Base-by-base conservation (phyloP, 2,888 invertebrate genomes). In the Steinernema carpocapsae region DNA sequence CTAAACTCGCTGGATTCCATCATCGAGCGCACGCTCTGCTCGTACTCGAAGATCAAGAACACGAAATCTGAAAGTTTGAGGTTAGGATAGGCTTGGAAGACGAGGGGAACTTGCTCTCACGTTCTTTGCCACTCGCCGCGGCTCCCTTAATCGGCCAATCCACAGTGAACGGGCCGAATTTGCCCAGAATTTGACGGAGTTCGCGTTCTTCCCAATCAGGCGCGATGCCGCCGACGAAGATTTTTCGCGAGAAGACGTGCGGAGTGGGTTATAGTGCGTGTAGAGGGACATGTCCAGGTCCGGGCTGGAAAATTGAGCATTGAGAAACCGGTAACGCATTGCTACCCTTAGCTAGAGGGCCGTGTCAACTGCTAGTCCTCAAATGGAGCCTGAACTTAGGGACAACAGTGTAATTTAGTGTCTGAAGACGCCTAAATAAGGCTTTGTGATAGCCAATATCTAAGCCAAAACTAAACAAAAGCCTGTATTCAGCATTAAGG, bases 131-230 rank as follows among this genome's bases (percentile, higher is more conserved):
- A 22, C 22, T 56, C 24, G 22, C 12, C 22, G 26, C 56, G 4
- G 56, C 56, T 56, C 56, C 56, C 22, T 56, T 56, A 22, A 56
- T 26, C 22, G 56, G 56, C 56, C 56, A 56, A 26, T 56, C 56
- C 6, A 56, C 56, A 14, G 26, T 56, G 17, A 56, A 56, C 1
- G 56, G 56, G 6, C 56, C 56, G 56, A 56, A 56, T 24, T 26
- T 56, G 22, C 56, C 56, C n/a, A 56, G 4, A 24, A 56, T 6
- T 24, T 56, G 56, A 14, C 56, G 56, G 6, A 56, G 26, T 26
- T 56, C 56, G 26, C 56, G 56, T 24, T 56, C 56, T 56, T 56
- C 56, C 56, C 56, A 56, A 6, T 56, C 56, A 22, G 56, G 24
- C 2, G 56, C 56, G 6, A 56, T 56, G 3, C 56, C 56, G 3